A percentile compares a stretch with the other conserved stretches of the same genome.
These are phyloP conservation scores for Mus spretus DNA, from an alignment of 2,797 vertebrate genomes.

Conservation along the genomic window DNA sequence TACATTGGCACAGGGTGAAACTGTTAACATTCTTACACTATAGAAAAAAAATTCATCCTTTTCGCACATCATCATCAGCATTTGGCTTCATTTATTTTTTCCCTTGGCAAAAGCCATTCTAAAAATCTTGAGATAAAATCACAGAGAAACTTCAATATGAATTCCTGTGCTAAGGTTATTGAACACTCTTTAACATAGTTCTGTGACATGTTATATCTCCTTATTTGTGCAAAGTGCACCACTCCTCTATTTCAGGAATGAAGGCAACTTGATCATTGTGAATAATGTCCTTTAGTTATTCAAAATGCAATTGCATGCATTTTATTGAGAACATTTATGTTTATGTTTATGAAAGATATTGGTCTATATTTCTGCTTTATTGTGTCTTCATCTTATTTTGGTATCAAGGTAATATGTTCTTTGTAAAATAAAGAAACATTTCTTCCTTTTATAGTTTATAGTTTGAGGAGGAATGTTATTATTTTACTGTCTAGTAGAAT, in stretches of 20 bases:
- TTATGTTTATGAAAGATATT: not conserved
- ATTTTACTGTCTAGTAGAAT: not conserved
- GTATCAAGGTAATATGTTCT: not conserved
- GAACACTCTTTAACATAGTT: not conserved
- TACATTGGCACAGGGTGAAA: not conserved
- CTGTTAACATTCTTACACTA: not conserved
- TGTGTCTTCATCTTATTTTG: not conserved
- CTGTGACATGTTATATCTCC: not conserved
- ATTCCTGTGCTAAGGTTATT: not conserved
- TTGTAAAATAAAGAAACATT: not conserved
- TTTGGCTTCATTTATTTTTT: not conserved
- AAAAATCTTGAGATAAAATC: not conserved
- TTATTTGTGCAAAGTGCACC: not conserved
- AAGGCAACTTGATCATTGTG: not conserved
- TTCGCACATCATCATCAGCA: not conserved
- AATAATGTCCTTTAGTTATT: not conserved
- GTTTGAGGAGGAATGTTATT: not conserved
- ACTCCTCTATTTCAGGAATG: not conserved
- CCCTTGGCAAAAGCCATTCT: not conserved
- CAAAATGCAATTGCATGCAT: not conserved
- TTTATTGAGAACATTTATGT: not conserved
- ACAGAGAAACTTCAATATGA: not conserved
- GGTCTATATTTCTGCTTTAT: not conserved
- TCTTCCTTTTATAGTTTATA: not conserved
- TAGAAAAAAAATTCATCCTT: not conserved